These are phyloP conservation scores for Alloplasta piceator DNA, from an alignment of 2,888 invertebrate species.

Conservation along the genomic window DNA sequence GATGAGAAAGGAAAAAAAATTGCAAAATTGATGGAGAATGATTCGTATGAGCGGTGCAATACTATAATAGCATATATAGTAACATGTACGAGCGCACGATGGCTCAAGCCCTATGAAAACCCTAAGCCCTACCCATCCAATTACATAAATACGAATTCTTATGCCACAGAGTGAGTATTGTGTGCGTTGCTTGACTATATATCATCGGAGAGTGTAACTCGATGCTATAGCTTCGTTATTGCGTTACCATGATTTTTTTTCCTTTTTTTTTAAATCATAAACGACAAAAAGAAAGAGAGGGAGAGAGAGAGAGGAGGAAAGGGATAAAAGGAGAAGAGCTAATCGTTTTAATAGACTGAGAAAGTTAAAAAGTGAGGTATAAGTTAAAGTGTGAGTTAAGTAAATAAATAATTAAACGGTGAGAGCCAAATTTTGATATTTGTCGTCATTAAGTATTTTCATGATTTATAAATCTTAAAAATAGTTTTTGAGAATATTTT, in stretches of 20 bases:
- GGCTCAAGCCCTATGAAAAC: conserved; percentile 73
- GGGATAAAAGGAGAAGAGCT: background rate
- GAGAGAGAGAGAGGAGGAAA: too few species aligned
- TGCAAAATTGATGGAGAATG: too few species aligned
- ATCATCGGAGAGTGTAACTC: conserved; percentile 45
- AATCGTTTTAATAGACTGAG: background rate
- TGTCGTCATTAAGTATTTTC: too few species aligned
- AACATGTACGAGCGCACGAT: conserved; percentile 47
- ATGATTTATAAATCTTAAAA: too few species aligned
- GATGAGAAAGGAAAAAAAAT: too few species aligned
- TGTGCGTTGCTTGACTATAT: too few species aligned
- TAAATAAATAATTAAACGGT: too few species aligned
- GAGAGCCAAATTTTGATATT: too few species aligned
- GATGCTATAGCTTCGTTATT: conserved; percentile 53
- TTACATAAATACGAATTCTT: conserved; percentile 72
- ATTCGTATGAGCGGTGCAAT: background rate
- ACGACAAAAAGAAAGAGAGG: background rate
- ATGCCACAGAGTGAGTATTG: conserved; percentile 38
- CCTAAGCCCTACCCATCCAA: conserved; percentile 73
- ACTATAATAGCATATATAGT: conserved; percentile 11
- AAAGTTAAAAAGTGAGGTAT: too few species aligned
- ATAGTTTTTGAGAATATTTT: too few species aligned
- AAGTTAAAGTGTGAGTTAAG: too few species aligned
- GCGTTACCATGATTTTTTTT: conserved; percentile 18
- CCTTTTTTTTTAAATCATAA: conserved; percentile 2